A percentile compares a stretch with the other conserved stretches of the same genome.
Conservation (phyloP, 2,888 invertebrate species). For the Griposia aprilina region DNA sequence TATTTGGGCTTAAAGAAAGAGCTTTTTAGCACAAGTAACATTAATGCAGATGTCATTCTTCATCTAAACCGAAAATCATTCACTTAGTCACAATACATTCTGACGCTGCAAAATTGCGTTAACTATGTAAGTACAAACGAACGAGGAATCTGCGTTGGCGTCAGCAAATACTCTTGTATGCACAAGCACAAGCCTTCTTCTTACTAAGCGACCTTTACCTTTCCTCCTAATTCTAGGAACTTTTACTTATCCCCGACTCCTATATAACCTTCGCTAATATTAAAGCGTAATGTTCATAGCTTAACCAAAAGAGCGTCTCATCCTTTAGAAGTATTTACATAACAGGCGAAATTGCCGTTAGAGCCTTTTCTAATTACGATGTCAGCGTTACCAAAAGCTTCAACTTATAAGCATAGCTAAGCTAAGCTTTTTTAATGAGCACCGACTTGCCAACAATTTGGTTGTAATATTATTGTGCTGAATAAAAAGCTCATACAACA, state of each 20-base stretch:
- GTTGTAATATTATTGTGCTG: neutral
- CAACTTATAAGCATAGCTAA: neutral
- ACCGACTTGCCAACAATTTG: neutral
- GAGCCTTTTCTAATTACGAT: neutral
- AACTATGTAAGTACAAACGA: conserved; percentile 3
- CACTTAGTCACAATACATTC: conserved; percentile 10
- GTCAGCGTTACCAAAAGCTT: neutral
- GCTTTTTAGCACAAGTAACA: neutral
- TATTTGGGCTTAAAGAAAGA: neutral
- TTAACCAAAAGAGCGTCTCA: neutral
- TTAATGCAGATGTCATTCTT: neutral
- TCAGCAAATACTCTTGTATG: neutral
- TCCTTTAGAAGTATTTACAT: conserved; percentile 1
- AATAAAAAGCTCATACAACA: neutral
- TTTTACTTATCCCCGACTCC: neutral
- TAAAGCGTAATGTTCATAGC: conserved; percentile 8
- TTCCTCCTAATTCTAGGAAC: neutral
- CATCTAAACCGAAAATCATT: conserved; percentile 13
- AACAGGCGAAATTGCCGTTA: neutral
- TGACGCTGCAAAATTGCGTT: neutral
- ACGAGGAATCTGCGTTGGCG: conserved; percentile 6
- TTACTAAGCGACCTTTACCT: neutral
- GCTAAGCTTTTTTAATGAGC: neutral
- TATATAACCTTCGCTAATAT: conserved; percentile 3
- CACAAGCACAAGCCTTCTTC: neutral